Percentiles rank a stretch among this genome's conserved stretches.
Conservation (phyloP, 1,140 invertebrate genomes). For the Drosophila varians region DNA sequence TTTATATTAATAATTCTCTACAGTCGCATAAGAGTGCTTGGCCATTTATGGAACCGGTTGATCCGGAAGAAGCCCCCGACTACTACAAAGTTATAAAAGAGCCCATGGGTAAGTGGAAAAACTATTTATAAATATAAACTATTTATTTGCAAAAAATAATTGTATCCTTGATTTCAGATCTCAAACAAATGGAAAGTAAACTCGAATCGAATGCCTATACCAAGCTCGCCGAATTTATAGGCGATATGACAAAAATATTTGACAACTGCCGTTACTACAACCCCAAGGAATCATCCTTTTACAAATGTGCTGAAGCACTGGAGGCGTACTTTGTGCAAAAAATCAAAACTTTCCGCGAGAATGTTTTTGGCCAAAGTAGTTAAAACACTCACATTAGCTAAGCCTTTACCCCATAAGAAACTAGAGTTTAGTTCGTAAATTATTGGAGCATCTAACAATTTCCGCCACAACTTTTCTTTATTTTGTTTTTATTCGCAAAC, state of each 20-base stretch:
- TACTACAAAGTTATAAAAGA: conserved; percentile 99
- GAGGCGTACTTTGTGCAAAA: conserved; percentile 98
- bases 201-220: conserved; percentile 93
- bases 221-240: conserved; percentile 96
- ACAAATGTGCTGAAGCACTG: conserved; percentile 96
- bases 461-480: neutral
- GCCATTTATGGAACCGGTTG: conserved; percentile 98
- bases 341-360: conserved; percentile 93
- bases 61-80: conserved; percentile 96
- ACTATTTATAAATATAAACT: neutral
- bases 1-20: too few relatives aligned
- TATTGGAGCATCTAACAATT: neutral
- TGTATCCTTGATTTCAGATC: conserved; percentile 88
- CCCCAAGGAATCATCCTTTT: conserved; percentile 96
- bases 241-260: conserved; percentile 98
- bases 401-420: neutral
- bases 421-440: conserved; percentile 12
- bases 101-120: conserved; percentile 93
- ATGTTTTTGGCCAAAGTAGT: conserved; percentile 82
- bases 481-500: conserved; percentile 1
- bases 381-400: conserved; percentile 22
- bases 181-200: conserved; percentile 95
- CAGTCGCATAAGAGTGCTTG: conserved; percentile 95
- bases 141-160: neutral
- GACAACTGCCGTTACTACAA: conserved; percentile 99